Conservation (phyloP, 2,797 vertebrate genomes). For the Acanthurus lineatus region DNA sequence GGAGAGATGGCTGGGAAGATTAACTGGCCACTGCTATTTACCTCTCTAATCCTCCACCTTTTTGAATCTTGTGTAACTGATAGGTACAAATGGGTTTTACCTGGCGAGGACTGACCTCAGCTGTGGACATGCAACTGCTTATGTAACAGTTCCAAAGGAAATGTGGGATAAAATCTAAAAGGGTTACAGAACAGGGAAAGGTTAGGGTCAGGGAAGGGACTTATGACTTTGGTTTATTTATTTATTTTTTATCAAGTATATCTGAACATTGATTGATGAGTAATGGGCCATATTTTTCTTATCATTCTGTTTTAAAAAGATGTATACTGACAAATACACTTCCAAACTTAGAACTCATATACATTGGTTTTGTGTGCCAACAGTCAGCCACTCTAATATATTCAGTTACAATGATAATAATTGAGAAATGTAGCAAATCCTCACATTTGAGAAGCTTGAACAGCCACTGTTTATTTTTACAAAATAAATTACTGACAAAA, state of each 20-base stretch:
- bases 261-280: too few species aligned
- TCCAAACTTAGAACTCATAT: too few species aligned
- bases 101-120: slow-evolving; percentile 36
- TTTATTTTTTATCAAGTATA: too few species aligned
- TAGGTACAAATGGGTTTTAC: slow-evolving; percentile 70
- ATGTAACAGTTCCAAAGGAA: slow-evolving; percentile 55
- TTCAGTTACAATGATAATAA: not conserved
- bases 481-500: not conserved
- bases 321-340: too few species aligned
- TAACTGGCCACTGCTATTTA: slow-evolving; percentile 59
- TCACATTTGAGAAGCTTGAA: not conserved
- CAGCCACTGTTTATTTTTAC: not conserved
- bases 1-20: slow-evolving; percentile 43
- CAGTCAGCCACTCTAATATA: not conserved
- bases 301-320: too few species aligned
- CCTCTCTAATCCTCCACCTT: slow-evolving; percentile 70
- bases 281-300: too few species aligned
- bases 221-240: not conserved
- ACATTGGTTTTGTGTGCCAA: not conserved
- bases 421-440: not conserved
- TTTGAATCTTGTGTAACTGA: slow-evolving; percentile 66
- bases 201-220: not conserved
- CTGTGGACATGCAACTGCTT: slow-evolving; percentile 63
- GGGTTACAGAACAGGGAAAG: slow-evolving; percentile 2
- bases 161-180: slow-evolving; percentile 4